A percentile compares a stretch with the other conserved stretches of the same genome.
phyloP scores from a whole-genome alignment of 2,888 invertebrate species.

The Tachystola acroxantha region DNA sequence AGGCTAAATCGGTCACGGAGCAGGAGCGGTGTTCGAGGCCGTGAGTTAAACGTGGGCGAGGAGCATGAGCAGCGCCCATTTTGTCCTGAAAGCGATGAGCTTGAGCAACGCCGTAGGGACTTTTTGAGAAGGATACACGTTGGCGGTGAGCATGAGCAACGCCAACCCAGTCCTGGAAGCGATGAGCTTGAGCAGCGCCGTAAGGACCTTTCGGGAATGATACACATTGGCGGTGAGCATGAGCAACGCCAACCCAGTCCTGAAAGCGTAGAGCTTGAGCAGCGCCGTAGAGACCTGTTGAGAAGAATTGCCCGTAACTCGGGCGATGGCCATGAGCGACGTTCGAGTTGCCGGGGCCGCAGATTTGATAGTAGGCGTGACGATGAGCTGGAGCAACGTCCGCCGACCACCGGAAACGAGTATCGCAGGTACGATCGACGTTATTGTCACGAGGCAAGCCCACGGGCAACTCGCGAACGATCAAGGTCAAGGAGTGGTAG shows the following conservation, averaged over 20 bases:
- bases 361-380: background rate
- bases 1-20: background rate
- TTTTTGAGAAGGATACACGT: background rate
- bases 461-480: background rate
- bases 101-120: background rate
- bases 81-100: too few relatives aligned
- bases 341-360: background rate
- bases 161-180: too few relatives aligned
- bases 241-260: too few relatives aligned
- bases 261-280: too few relatives aligned
- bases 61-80: background rate
- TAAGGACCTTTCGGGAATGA: too few relatives aligned
- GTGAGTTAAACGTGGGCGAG: background rate
- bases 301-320: background rate
- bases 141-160: too few relatives aligned
- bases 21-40: background rate
- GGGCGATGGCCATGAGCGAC: conserved; percentile 5
- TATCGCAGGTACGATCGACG: background rate
- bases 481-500: too few relatives aligned
- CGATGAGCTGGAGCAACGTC: conserved; percentile 6
- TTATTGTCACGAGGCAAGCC: background rate
- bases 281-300: background rate
- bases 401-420: background rate
- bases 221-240: background rate
- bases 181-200: too few relatives aligned